Evolutionary conservation across 2,888 invertebrate species (phyloP), one percentile per base, ranked within the genome.

Genomic region (Euplagia quadripunctaria): DNA sequence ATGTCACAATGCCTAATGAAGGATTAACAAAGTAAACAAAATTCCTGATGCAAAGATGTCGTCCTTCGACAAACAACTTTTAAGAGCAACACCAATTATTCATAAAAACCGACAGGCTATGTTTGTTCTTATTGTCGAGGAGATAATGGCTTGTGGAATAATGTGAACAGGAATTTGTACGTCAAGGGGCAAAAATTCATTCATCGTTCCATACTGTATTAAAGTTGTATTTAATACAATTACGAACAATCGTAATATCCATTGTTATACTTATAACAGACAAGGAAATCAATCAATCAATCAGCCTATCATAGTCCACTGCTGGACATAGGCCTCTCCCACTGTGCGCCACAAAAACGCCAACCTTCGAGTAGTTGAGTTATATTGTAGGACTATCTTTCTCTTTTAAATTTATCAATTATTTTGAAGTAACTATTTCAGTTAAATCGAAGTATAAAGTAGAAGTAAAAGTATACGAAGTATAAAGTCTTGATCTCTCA

Each of bases 1-100:
- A 61, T 61, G 61, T 61, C 31, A 61, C 61, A 11, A 61, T 31
- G 31, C 6, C 14, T 61, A 61, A 61, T 61, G 61, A 61, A 31
- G 14, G 0, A 61, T 14, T 6, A 31, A 31, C 8, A 31, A 31
- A 66, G 16, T 31, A 51, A 66, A 31, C 9, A 49, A 49, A 66
- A 51, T 51, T 75, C 70, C 69, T 80, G 79, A 84, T 78, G 80
- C 76, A 73, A 70, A 80, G 75, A 78, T 71, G 82, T 76, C 74
- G 87, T 86, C 89, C 89, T 89, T 91, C 86, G 82, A 72, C 52
- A 76, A 79, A 82, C 85, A 79, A 86, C 84, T 86, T 87, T 86
- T 86, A 71, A 83, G 85, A 85, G 85, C 75, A 72, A 83, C 75
- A 72, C 75, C 81, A 82, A 84, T 86, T 87, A 85, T 83, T 84